phyloP scores from a whole-genome alignment of 2,113 vertebrate species.

The Pterocles burchelli region DNA sequence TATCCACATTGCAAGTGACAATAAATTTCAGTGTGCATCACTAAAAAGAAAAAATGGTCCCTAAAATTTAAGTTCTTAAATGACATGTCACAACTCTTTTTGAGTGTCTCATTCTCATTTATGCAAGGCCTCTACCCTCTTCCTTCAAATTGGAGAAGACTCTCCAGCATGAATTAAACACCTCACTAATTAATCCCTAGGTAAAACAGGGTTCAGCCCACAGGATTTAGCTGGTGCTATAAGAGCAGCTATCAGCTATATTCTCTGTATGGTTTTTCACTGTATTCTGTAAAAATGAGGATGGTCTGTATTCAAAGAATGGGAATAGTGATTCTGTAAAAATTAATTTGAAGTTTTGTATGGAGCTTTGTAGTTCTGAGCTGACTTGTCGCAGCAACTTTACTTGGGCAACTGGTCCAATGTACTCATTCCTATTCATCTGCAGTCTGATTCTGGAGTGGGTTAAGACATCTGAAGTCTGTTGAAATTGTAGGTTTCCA shows the following conservation, averaged over 20 bases:
- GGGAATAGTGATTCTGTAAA: neutral
- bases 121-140: neutral
- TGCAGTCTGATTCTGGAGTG: neutral
- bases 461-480: neutral
- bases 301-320: neutral
- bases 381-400: neutral
- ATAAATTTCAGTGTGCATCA: neutral
- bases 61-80: neutral
- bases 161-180: neutral
- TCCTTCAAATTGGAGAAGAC: neutral
- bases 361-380: neutral
- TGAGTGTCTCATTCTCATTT: neutral
- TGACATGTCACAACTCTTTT: neutral
- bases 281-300: neutral
- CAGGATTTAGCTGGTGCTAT: neutral
- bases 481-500: neutral
- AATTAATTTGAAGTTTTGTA: neutral
- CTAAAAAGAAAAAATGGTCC: neutral
- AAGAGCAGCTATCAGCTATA: neutral
- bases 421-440: neutral
- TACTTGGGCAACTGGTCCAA: neutral
- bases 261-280: neutral
- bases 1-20: neutral
- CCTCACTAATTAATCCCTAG: conserved; percentile 12
- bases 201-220: neutral